Evolutionary conservation across 2,888 invertebrate species (phyloP).

Genomic region (Caenorhabditis imperialis): DNA sequence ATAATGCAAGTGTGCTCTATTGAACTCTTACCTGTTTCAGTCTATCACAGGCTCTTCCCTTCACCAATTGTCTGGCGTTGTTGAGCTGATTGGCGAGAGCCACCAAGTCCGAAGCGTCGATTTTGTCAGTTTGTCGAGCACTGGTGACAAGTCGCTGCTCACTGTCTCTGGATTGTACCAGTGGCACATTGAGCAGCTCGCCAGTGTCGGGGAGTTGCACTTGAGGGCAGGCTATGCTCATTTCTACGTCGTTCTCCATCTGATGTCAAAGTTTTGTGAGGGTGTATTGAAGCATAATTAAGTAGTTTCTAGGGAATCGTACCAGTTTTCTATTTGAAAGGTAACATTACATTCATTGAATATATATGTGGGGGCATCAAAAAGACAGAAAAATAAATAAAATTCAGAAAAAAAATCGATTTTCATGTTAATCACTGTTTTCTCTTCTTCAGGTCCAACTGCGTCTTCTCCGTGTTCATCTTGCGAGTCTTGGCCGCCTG

Average conservation of each 20-base stretch:
- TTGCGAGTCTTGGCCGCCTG: slow-evolving; percentile 12
- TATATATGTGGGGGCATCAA: too few relatives aligned
- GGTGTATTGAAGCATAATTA: too few relatives aligned
- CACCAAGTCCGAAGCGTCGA: slow-evolving; percentile 59
- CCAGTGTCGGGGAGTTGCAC: too few relatives aligned
- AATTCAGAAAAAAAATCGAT: neutral
- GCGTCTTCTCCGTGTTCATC: slow-evolving; percentile 24
- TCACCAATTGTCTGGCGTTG: slow-evolving; percentile 60
- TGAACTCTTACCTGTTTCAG: too few relatives aligned
- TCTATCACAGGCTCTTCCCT: slow-evolving; percentile 64
- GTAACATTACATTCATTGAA: too few relatives aligned
- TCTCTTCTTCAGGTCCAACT: slow-evolving; percentile 39
- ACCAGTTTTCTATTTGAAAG: too few relatives aligned
- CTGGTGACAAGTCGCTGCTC: slow-evolving; percentile 51
- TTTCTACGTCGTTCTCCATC: slow-evolving; percentile 31
- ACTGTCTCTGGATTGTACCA: slow-evolving; percentile 52
- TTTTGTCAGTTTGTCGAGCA: slow-evolving; percentile 58
- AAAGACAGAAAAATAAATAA: slow-evolving; percentile 3
- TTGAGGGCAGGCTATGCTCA: too few relatives aligned
- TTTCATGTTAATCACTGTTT: slow-evolving; percentile 23
- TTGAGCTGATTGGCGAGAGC: slow-evolving; percentile 59
- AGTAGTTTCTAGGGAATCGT: too few relatives aligned
- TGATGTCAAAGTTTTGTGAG: too few relatives aligned
- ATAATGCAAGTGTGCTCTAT: too few relatives aligned
- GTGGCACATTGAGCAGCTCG: slow-evolving; percentile 38